These are phyloP conservation scores for Nebria ingens DNA, from an alignment of 1,140 invertebrate genomes.

Conservation along the genomic window DNA sequence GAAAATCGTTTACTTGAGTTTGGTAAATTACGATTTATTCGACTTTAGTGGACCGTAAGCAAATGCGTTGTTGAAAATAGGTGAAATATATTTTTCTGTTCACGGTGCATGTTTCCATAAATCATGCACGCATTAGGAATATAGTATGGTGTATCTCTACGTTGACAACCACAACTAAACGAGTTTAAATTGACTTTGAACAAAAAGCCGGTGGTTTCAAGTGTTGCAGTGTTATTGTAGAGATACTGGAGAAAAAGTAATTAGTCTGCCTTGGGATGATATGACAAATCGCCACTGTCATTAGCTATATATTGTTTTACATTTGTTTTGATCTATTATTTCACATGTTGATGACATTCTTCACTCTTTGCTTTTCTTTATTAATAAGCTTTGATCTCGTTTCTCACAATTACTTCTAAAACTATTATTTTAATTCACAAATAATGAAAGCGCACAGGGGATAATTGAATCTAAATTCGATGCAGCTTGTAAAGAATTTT, in stretches of 20 bases:
- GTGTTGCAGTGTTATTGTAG: background rate
- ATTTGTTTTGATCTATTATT: background rate
- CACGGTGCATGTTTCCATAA: background rate
- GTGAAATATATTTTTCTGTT: background rate
- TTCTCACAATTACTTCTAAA: too few species aligned
- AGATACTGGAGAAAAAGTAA: background rate
- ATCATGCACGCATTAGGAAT: conserved; percentile 2
- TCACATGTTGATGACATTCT: too few species aligned
- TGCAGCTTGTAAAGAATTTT: too few species aligned
- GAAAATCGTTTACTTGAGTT: too few species aligned
- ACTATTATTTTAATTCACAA: too few species aligned
- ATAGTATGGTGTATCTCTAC: background rate
- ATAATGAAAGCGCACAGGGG: too few species aligned
- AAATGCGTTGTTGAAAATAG: too few species aligned
- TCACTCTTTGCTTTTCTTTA: background rate
- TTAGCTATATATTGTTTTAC: background rate
- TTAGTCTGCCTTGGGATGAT: conserved; percentile 2
- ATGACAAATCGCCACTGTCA: conserved; percentile 4
- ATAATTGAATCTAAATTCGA: too few species aligned
- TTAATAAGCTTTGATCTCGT: too few species aligned
- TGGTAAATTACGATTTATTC: too few species aligned
- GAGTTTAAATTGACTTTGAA: conserved; percentile 9
- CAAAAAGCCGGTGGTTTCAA: conserved; percentile 1
- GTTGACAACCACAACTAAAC: conserved; percentile 2
- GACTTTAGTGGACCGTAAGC: too few species aligned